Percentiles rank a stretch among this genome's conserved stretches.
These are phyloP conservation scores for Lutjanus campechanus DNA, from an alignment of 2,797 vertebrate genomes.

Conservation along the genomic window DNA sequence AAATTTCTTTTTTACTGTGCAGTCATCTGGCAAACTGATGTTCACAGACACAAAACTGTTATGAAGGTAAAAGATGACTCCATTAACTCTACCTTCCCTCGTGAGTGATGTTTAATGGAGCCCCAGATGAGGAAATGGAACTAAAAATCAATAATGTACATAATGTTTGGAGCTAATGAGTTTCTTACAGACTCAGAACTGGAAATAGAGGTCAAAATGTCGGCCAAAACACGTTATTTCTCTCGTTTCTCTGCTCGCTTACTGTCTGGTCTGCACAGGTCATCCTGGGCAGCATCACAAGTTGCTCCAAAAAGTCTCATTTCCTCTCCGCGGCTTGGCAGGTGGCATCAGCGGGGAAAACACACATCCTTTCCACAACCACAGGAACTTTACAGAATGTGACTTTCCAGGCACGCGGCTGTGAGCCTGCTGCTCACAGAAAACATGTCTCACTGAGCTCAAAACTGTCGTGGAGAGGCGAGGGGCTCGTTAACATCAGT, in stretches of 20 bases:
- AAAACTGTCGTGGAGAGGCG: background rate
- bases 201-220: constrained; percentile 27
- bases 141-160: constrained; percentile 16
- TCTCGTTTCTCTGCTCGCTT: constrained; percentile 13
- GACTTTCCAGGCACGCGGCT: constrained; percentile 54
- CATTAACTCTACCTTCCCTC: constrained; percentile 7
- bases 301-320: constrained; percentile 61
- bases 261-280: constrained; percentile 57
- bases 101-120: constrained; percentile 36
- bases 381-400: constrained; percentile 71
- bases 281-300: constrained; percentile 60
- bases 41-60: constrained; percentile 2
- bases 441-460: constrained; percentile 8
- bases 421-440: constrained; percentile 3
- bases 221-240: background rate
- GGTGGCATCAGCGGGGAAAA: constrained; percentile 67
- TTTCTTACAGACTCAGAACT: constrained; percentile 12
- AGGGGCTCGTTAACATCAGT: background rate
- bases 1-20: background rate
- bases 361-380: constrained; percentile 70
- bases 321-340: constrained; percentile 80
- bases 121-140: constrained; percentile 20
- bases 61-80: constrained; percentile 25
- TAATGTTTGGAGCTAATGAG: constrained; percentile 20
- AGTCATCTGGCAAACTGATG: constrained; percentile 18